Percentiles rank a stretch among this genome's conserved stretches.
phyloP scores from a whole-genome alignment of 2,888 invertebrate genomes.

The Conus canariensis region DNA sequence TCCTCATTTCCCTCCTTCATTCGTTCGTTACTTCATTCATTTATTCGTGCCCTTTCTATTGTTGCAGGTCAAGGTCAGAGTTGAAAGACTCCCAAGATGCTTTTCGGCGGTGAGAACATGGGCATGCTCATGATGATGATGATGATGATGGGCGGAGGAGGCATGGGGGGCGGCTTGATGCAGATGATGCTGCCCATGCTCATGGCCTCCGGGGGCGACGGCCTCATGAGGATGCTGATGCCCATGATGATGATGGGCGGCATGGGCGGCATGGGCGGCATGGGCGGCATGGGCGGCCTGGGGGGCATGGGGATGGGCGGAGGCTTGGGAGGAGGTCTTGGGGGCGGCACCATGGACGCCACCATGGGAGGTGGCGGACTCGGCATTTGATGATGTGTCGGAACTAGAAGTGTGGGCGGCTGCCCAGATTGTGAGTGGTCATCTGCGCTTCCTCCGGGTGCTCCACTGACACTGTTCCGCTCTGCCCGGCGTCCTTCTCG shows the following conservation, averaged over 20 bases:
- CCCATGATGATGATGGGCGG: conserved; percentile 30
- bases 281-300: conserved; percentile 30
- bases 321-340: background rate
- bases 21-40: too few species aligned
- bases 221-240: conserved; percentile 27
- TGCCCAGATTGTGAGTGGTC: too few species aligned
- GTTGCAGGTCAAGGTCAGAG: too few species aligned
- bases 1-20: too few species aligned
- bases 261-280: conserved; percentile 16
- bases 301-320: background rate
- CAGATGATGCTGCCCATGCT: conserved; percentile 16
- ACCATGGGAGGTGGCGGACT: background rate
- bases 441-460: too few species aligned
- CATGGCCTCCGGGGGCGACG: conserved; percentile 8
- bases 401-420: too few species aligned
- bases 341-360: too few species aligned
- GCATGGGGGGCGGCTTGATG: conserved; percentile 12
- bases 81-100: background rate
- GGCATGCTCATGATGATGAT: conserved; percentile 11
- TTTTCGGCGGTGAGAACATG: background rate
- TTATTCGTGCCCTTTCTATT: too few species aligned
- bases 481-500: background rate
- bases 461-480: background rate
- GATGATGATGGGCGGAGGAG: conserved; percentile 26
- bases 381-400: background rate